Conservation (phyloP, 2,888 invertebrate species). For the Nematopogon swammerdamellus region DNA sequence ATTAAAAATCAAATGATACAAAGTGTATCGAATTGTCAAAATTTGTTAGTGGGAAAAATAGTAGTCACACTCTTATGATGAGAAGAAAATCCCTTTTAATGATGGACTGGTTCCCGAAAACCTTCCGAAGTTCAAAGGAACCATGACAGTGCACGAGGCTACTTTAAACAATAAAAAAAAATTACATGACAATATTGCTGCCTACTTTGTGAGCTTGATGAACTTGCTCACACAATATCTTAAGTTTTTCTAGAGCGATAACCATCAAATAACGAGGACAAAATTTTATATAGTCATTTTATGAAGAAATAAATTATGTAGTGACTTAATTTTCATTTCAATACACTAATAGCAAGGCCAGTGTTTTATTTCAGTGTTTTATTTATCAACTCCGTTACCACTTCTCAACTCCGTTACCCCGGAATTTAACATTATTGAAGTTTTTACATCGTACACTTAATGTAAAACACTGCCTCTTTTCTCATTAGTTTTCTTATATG, state of each 20-base stretch:
- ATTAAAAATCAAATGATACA: too few relatives aligned
- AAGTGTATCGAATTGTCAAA: too few relatives aligned
- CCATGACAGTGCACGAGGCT: too few relatives aligned
- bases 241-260: background rate
- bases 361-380: background rate
- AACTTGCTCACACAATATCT: too few relatives aligned
- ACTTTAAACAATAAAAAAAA: background rate
- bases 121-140: too few relatives aligned
- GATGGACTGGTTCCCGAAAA: too few relatives aligned
- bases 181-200: background rate
- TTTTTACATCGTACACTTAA: background rate
- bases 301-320: background rate
- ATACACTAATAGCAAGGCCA: background rate
- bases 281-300: background rate
- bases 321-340: background rate
- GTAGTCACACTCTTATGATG: too few relatives aligned
- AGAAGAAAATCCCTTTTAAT: too few relatives aligned
- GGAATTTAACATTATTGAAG: background rate
- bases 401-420: conserved; percentile 1
- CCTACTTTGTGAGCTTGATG: too few relatives aligned
- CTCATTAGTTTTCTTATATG: background rate
- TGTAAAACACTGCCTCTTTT: background rate
- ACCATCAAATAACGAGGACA: background rate
- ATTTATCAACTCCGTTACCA: conserved; percentile 1
- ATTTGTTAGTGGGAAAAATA: too few relatives aligned